phyloP scores from a whole-genome alignment of 2,797 vertebrate species.

The Mareca penelope region DNA sequence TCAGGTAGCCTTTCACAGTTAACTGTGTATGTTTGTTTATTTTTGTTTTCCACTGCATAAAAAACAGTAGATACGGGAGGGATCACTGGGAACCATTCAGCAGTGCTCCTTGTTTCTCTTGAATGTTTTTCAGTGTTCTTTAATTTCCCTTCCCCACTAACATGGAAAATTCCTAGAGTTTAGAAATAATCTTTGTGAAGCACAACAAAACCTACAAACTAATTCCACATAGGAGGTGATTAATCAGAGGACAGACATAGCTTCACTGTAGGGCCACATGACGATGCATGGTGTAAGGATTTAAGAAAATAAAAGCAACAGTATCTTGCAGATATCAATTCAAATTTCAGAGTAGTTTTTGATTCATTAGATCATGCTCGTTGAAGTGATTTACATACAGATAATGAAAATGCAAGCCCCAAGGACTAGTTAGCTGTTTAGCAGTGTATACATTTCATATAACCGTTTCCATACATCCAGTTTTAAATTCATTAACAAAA shows the following conservation, averaged over 20 bases:
- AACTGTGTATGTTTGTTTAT: background rate
- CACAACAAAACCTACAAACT: background rate
- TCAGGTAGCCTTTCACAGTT: background rate
- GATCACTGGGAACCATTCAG: background rate
- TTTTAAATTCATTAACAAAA: conserved; percentile 83
- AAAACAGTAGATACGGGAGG: background rate
- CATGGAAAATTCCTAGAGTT: background rate
- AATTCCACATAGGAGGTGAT: background rate
- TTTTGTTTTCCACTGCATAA: background rate
- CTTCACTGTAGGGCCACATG: background rate
- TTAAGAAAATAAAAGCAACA: background rate
- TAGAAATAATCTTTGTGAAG: background rate
- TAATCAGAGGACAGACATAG: background rate
- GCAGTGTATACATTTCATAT: conserved; percentile 77
- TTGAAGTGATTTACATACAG: conserved; percentile 78
- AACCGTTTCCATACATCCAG: conserved; percentile 77
- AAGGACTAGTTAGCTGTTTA: conserved; percentile 83
- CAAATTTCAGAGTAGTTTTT: conserved; percentile 60
- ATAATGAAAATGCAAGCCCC: conserved; percentile 77
- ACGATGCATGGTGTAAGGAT: background rate
- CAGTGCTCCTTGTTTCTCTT: background rate
- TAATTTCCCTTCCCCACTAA: background rate
- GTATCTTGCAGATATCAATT: background rate
- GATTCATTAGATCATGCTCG: conserved; percentile 72
- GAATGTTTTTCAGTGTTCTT: background rate